Conservation (phyloP, 2,888 invertebrate species). For the Lasioglossum lativentre region DNA sequence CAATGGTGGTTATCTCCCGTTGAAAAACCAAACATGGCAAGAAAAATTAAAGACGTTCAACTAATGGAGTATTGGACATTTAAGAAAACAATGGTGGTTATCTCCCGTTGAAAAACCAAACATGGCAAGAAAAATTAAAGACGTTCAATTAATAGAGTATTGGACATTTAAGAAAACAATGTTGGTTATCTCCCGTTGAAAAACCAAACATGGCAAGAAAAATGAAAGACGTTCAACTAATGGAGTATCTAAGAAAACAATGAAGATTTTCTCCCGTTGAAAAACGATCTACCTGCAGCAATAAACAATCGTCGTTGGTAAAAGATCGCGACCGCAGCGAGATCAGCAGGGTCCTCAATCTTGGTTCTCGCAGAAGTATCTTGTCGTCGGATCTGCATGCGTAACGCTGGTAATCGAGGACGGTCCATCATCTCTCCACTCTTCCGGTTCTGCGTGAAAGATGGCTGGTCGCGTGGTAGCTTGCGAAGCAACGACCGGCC, state of each 20-base stretch:
- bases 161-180: neutral
- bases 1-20: neutral
- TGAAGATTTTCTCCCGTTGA: neutral
- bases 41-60: too few relatives aligned
- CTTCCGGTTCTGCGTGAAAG: slow-evolving; percentile 40
- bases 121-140: too few relatives aligned
- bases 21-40: neutral
- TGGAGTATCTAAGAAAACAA: neutral
- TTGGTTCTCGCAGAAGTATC: slow-evolving; percentile 4
- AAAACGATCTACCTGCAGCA: neutral
- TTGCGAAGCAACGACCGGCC: neutral
- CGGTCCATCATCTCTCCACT: slow-evolving; percentile 22
- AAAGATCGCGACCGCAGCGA: neutral
- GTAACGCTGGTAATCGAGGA: slow-evolving; percentile 35
- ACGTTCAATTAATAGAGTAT: too few relatives aligned
- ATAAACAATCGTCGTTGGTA: neutral
- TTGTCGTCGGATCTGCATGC: slow-evolving; percentile 28
- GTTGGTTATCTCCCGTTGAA: neutral
- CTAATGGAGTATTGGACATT: too few relatives aligned
- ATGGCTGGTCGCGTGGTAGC: slow-evolving; percentile 14
- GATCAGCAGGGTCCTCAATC: neutral
- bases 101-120: neutral
- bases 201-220: neutral
- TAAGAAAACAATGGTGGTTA: neutral
- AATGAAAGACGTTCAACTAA: too few relatives aligned